Evolutionary conservation across 2,113 vertebrate species (phyloP), one percentile per base, ranked within the genome.

Genomic region (Hippopotamus amphibius): DNA sequence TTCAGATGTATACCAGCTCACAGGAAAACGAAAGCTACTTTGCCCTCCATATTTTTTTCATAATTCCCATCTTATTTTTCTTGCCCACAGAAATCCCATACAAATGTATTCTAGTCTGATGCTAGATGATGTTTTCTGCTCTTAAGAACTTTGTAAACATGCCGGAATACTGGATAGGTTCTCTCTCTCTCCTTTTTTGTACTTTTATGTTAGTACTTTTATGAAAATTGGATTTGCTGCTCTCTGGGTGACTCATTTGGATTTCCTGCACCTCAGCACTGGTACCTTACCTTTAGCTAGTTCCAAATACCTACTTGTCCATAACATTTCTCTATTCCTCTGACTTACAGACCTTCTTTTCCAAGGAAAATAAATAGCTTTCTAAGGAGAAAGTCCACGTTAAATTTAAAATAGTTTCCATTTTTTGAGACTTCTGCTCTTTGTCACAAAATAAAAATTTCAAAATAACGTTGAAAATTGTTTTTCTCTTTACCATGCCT

Each of bases 341-440:
- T 61, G 17, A 90, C 33, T 92, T 92, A 71, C 87, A 63, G 55
- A 69, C 2, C 9, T 83, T 86, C 8, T 8, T 90, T 92, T 79
- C 37, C 28, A 65, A 95, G 22, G 33, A 87, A 94, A 94, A 81
- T 41, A 92, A 63, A 80, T 66, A 41, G 2, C n/a, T 90, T 90
- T 84, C 85, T 76, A 89, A 48, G 15, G 17, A 86, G 71, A 68
- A 89, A 46, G 16, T 71, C 12, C 30, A 41, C 6, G 15, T 72
- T 77, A 55, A 72, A 77, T 85, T 84, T 77, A 59, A 92, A 96
- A 90, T 66, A 76, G 48, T 84, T 90, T 95, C 6, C 26, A 9
- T 22, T 26, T 87, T 65, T 90, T 50, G 50, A 76, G 30, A 4
- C 69, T 69, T 72, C 22, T 90, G 17, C 6, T 85, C 59, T 66